Percentiles rank a stretch among this genome's conserved stretches.
Evolutionary conservation across 1,140 invertebrate genomes (phyloP).

Genomic region (Aplysia californica): DNA sequence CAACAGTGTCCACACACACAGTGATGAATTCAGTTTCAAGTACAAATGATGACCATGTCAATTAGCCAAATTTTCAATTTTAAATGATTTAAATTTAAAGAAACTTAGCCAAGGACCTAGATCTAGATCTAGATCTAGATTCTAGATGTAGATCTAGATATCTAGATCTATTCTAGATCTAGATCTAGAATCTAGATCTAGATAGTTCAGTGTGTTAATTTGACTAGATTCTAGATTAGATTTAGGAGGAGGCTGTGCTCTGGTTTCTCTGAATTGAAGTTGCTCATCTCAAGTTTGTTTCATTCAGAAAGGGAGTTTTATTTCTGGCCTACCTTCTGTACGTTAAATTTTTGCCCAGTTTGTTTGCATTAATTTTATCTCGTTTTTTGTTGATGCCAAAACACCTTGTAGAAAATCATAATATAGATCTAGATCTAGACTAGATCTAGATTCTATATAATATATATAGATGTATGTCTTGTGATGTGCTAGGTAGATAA

Average conservation of each 20-base stretch:
- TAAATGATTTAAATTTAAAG: too few relatives aligned
- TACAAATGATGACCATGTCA: too few relatives aligned
- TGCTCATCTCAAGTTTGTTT: background rate
- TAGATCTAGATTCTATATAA: background rate
- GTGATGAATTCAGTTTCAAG: too few relatives aligned
- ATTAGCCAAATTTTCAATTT: too few relatives aligned
- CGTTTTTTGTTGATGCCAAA: background rate
- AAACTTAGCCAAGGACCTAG: too few relatives aligned
- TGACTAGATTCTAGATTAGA: background rate
- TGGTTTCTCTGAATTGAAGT: background rate
- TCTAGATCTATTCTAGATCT: background rate
- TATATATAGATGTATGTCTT: background rate
- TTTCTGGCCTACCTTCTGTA: too few relatives aligned
- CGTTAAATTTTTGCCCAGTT: background rate
- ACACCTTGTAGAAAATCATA: background rate
- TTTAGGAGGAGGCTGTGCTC: too few relatives aligned
- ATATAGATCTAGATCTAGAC: background rate
- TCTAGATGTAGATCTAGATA: background rate
- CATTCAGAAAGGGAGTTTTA: too few relatives aligned
- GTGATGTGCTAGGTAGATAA: background rate
- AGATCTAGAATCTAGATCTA: background rate
- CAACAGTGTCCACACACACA: too few relatives aligned
- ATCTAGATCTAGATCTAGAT: background rate
- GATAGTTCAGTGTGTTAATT: background rate
- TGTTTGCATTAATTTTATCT: background rate